Percentiles rank a stretch among this genome's conserved stretches.
Evolutionary conservation across 2,113 vertebrate genomes (phyloP).

Genomic region (Corydoras sp.): DNA sequence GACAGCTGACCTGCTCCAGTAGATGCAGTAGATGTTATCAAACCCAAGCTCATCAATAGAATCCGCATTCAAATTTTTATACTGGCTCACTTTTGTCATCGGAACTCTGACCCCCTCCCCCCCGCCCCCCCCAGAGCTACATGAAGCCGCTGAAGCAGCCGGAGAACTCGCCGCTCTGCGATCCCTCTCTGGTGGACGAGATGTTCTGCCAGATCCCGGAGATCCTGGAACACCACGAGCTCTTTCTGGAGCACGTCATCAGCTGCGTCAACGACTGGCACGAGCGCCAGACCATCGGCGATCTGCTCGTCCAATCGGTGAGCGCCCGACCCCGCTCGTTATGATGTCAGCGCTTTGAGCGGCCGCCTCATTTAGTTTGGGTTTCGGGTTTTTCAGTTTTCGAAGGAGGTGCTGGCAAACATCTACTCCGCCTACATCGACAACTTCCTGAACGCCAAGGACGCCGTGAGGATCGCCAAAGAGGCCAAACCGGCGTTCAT

Average conservation of each 20-base stretch:
- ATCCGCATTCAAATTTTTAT: too few relatives aligned
- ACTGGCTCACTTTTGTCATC: too few relatives aligned
- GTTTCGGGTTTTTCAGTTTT: conserved; percentile 91
- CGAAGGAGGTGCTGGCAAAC: conserved; percentile 89
- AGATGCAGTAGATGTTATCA: too few relatives aligned
- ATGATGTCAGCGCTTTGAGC: too few relatives aligned
- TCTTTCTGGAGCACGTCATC: conserved; percentile 88
- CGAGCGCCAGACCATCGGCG: conserved; percentile 87
- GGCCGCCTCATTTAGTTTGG: too few relatives aligned
- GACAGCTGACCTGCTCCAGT: too few relatives aligned
- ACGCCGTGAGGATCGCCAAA: conserved; percentile 90
- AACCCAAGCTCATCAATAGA: too few relatives aligned
- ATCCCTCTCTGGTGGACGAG: conserved; percentile 90
- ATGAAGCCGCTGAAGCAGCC: conserved; percentile 96
- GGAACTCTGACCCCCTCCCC: background rate
- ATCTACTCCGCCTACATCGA: conserved; percentile 98
- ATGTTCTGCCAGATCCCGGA: conserved; percentile 98
- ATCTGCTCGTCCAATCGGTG: conserved; percentile 89
- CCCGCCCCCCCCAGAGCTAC: conserved; percentile 91
- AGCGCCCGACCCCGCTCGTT: too few relatives aligned
- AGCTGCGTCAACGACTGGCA: conserved; percentile 88
- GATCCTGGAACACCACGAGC: conserved; percentile 93
- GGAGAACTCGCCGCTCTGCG: conserved; percentile 81
- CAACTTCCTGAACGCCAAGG: conserved; percentile 97
- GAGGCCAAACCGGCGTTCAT: conserved; percentile 92